Percentiles rank a stretch among this genome's conserved stretches.
These are phyloP conservation scores for Paraescarpia echinospica DNA, from an alignment of 1,140 invertebrate genomes.

Conservation along the genomic window DNA sequence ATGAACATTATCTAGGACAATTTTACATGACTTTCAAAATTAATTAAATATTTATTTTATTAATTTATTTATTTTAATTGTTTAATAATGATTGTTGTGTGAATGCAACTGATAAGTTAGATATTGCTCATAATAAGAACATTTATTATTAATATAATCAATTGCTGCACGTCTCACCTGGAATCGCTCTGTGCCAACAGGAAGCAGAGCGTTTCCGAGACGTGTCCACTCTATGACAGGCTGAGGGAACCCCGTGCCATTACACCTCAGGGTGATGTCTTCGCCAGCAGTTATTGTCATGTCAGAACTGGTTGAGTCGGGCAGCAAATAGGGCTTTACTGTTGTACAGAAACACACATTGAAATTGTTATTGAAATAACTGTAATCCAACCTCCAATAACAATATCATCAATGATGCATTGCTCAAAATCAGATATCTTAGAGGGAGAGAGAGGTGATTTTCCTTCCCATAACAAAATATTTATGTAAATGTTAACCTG, in stretches of 20 bases:
- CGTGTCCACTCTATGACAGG: constrained; percentile 28
- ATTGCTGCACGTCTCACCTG: constrained; percentile 8
- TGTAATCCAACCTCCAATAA: not conserved
- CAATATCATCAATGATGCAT: not conserved
- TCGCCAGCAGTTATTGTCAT: constrained; percentile 26
- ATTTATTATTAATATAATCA: too few species aligned
- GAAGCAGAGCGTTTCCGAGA: constrained; percentile 24
- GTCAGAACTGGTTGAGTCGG: constrained; percentile 25
- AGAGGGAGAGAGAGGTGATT: not conserved
- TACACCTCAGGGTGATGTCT: constrained; percentile 25
- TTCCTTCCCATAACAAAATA: not conserved
- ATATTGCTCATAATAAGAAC: too few species aligned
- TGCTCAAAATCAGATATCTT: not conserved
- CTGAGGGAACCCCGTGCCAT: constrained; percentile 22
- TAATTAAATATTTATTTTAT: too few species aligned
- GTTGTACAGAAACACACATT: not conserved
- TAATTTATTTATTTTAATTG: too few species aligned
- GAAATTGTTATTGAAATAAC: not conserved
- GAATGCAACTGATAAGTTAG: too few species aligned
- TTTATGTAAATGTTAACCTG: not conserved
- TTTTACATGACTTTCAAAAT: too few species aligned
- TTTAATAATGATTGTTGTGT: too few species aligned
- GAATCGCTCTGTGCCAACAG: constrained; percentile 24
- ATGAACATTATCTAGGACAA: too few species aligned
- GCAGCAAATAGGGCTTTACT: constrained; percentile 16